phyloP scores from a whole-genome alignment of 2,113 vertebrate species.

The Barbus barbus region DNA sequence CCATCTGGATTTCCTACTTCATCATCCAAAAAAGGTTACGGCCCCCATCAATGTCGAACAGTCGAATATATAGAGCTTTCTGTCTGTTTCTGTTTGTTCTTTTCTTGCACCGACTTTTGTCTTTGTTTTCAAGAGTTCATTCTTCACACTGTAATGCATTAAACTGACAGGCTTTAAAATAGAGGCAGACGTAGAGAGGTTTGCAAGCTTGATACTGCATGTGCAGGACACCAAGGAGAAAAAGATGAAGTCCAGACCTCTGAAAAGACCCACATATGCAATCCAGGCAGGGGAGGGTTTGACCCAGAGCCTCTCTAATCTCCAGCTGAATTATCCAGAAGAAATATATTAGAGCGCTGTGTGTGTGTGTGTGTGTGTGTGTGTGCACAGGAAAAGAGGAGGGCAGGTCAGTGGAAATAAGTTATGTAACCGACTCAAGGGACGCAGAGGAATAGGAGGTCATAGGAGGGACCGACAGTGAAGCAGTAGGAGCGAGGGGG shows the following conservation, averaged over 20 bases:
- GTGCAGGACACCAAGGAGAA: slow-evolving; percentile 40
- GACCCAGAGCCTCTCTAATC: slow-evolving; percentile 52
- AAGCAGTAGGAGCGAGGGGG: slow-evolving; percentile 15
- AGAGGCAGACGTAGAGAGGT: slow-evolving; percentile 43
- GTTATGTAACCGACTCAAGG: slow-evolving; percentile 56
- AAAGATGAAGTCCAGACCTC: slow-evolving; percentile 55
- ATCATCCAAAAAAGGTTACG: slow-evolving; percentile 38
- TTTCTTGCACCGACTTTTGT: slow-evolving; percentile 18
- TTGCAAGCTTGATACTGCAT: slow-evolving; percentile 42
- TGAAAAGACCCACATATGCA: slow-evolving; percentile 50
- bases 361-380: slow-evolving; percentile 23
- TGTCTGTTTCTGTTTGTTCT: background rate
- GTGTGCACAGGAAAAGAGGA: slow-evolving; percentile 40
- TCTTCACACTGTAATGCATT: slow-evolving; percentile 47
- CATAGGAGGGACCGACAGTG: slow-evolving; percentile 34
- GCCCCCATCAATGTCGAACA: slow-evolving; percentile 27
- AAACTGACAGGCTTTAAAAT: slow-evolving; percentile 50
- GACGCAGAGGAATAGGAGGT: slow-evolving; percentile 32
- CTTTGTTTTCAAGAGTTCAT: slow-evolving; percentile 39
- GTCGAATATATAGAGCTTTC: slow-evolving; percentile 47
- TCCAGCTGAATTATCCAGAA: slow-evolving; percentile 50
- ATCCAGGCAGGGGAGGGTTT: slow-evolving; percentile 46
- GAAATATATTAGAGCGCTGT: slow-evolving; percentile 44
- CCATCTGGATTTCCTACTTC: slow-evolving; percentile 53
- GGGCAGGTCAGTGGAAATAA: slow-evolving; percentile 40